Evolutionary conservation across 2,797 vertebrate genomes (phyloP).

Genomic region (Macropus fuliginosus): DNA sequence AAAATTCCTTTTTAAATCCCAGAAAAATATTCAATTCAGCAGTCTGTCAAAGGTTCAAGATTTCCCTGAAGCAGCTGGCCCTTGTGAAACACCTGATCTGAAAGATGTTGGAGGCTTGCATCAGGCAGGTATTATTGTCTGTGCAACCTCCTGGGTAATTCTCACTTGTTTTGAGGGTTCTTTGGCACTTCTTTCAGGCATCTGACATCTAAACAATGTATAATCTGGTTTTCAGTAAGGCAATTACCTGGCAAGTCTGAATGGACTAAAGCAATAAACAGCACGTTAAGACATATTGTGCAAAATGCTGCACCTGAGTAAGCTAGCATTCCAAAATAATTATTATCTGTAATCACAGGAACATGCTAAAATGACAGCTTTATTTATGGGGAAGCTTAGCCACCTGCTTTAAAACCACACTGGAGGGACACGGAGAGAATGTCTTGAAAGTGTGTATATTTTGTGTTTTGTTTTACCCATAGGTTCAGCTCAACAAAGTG

Average conservation of each 20-base stretch:
- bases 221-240: conserved; percentile 84
- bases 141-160: conserved; percentile 68
- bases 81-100: conserved; percentile 21
- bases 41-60: not conserved
- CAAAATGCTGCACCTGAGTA: conserved; percentile 83
- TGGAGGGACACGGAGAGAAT: conserved; percentile 57
- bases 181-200: conserved; percentile 74
- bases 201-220: conserved; percentile 85
- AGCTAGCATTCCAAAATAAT: conserved; percentile 80
- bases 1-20: not conserved
- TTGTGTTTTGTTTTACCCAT: not conserved
- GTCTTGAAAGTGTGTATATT: not conserved
- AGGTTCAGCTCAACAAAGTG: conserved; percentile 20
- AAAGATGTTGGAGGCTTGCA: conserved; percentile 46
- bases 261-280: conserved; percentile 67
- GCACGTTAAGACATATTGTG: conserved; percentile 81
- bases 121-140: conserved; percentile 54
- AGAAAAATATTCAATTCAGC: rapidly evolving
- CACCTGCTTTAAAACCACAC: conserved; percentile 77
- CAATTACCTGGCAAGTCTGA: conserved; percentile 82
- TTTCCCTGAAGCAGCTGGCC: conserved; percentile 37
- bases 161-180: conserved; percentile 70
- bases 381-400: conserved; percentile 81
- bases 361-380: conserved; percentile 80
- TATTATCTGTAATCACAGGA: conserved; percentile 83